Base-by-base conservation (phyloP, 2,113 vertebrate species). In the Caranx ignobilis region DNA sequence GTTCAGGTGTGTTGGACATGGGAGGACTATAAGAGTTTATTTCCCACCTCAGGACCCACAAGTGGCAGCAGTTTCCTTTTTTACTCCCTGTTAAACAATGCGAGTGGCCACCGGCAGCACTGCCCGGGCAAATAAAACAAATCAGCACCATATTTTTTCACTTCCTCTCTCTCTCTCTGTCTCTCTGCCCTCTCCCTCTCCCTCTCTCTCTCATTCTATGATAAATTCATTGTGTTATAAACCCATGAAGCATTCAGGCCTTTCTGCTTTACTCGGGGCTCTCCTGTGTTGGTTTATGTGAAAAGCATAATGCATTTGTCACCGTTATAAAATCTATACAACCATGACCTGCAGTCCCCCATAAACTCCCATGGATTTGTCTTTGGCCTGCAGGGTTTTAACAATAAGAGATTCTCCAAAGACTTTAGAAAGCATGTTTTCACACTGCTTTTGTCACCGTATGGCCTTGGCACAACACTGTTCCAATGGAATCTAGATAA, bases 141-240 rank as follows among this genome's bases (percentile, higher is more conserved):
- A 89, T 93, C 71, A 12, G 62, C 73, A 52, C 50, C 62, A 83
- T 88, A 87, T 90, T 66, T 84, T 69, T 77, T 59, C 19, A 43
- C 62, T 59, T 52, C 41, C 18, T 57, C 50, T 50, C 82, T 79
- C 77, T 52, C 0, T 64, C 65, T 48, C 41, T 32, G 11, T 52
- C 15, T 39, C 60, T 71, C 32, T 15, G 26, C 26, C 26, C 50
- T 16, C 37, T 50, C 13, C 13, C 55, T n/a, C 41, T n/a, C 79
- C 80, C 79, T 39, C 0, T 77, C 82, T 66, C 1, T 63, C 62
- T 80, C 55, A 57, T 35, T 76, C 60, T 78, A 88, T 75, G 59
- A 85, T 87, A 80, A 93, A 93, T 92, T 93, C 63, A 87, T 85
- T 88, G 78, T 55, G 63, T 87, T 93, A 85, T 84, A 90, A 95